Evolutionary conservation across 92 coral and sea anemone genomes (phyloP).

Genomic region (Zoanthus sociatus): DNA sequence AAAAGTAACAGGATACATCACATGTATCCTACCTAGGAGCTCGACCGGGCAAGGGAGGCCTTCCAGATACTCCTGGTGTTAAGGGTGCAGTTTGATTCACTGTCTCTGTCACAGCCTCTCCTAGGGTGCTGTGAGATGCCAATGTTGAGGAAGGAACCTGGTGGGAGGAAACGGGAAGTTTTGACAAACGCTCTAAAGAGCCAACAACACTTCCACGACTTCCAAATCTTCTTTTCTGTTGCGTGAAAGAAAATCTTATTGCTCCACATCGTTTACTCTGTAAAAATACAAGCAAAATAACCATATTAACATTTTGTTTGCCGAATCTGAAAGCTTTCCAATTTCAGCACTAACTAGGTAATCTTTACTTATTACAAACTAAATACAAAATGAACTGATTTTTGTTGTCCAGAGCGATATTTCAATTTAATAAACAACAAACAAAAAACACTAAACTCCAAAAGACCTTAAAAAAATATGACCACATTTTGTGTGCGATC

Average conservation of each 20-base stretch:
- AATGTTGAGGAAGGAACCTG: slow-evolving; percentile 41
- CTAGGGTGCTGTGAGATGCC: slow-evolving; percentile 67
- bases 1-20: neutral
- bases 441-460: no score
- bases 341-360: neutral
- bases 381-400: no score
- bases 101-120: slow-evolving; percentile 40
- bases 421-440: no score
- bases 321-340: neutral
- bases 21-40: neutral
- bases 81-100: slow-evolving; percentile 54
- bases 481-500: no score
- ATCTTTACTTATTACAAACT: no score
- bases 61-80: slow-evolving; percentile 73
- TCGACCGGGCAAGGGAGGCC: slow-evolving; percentile 87
- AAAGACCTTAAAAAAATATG: no score
- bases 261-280: slow-evolving; percentile 64
- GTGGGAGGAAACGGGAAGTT: slow-evolving; percentile 51
- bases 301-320: neutral
- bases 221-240: slow-evolving; percentile 72
- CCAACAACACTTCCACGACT: slow-evolving; percentile 67
- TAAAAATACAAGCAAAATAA: neutral
- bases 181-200: slow-evolving; percentile 71
- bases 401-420: no score
- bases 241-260: slow-evolving; percentile 77